Evolutionary conservation across 2,797 vertebrate species (phyloP), one percentile per base, ranked within the genome.

Genomic region (Catharus ustulatus): DNA sequence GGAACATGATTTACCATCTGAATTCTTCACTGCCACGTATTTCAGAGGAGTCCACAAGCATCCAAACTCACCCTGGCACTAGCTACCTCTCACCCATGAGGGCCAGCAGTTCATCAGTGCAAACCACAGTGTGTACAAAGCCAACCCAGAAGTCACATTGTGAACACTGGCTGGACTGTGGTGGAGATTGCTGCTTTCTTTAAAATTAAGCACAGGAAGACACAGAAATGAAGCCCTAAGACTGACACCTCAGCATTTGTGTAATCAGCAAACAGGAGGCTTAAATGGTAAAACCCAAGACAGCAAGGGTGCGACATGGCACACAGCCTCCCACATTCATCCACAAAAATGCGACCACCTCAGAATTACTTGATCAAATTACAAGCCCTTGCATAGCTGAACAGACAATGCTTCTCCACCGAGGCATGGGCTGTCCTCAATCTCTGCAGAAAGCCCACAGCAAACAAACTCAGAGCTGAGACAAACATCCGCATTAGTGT

Each of bases 281-380:
- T 93, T 49, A 87, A 84, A 72, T 40, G 11, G 89, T 68, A 92
- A 93, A 94, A 84, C 19, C 69, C 3, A 1, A 85, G 85, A 58
- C 52, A 63, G 43, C 22, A 34, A 72, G 77, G 24, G 68, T 82
- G 43, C 1, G 0, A 85, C 21, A 5, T 73, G 80, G 75, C 36
- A 3, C 32, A 22, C 27, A 78, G 63, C 74, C 48, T 87, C 80
- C 83, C 63, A 96, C 72, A 6, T 55, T 73, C 14, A 1, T 69
- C 93, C 83, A 90, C 93, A 96, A 94, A 87, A 95, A 95, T 96
- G 89, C 15, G 11, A 55, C 68, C 51, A 54, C 68, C 66, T 78
- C 61, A 71, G 80, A 93, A 80, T 52, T 58, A 69, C 62, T 43
- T 27, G 54, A 85, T 89, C 93, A 88, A 77, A 95, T 87, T 94